Percentiles rank a stretch among this genome's conserved stretches.
Conservation (phyloP, 2,888 invertebrate species). For the Bugula neritina region DNA sequence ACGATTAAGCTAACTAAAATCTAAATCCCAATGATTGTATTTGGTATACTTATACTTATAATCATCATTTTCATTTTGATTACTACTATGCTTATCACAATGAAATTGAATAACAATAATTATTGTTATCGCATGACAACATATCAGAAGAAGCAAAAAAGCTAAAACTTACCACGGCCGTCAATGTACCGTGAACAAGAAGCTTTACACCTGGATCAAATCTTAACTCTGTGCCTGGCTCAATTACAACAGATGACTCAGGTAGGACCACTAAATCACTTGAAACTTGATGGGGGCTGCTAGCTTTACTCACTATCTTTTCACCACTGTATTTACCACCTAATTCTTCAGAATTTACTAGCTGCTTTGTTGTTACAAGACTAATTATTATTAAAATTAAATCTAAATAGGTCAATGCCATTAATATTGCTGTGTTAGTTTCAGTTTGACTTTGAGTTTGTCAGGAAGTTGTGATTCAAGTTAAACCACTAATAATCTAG, state of each 20-base stretch:
- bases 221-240: slow-evolving; percentile 80
- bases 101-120: too few species aligned
- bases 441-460: too few species aligned
- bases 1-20: too few species aligned
- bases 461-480: too few species aligned
- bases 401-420: slow-evolving; percentile 5
- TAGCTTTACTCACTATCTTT: slow-evolving; percentile 6
- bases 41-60: too few species aligned
- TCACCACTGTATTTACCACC: slow-evolving; percentile 27
- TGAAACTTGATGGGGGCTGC: slow-evolving; percentile 32
- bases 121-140: too few species aligned
- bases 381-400: background rate
- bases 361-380: background rate
- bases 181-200: slow-evolving; percentile 80
- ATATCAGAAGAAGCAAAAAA: too few species aligned
- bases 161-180: slow-evolving; percentile 79
- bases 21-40: too few species aligned
- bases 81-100: too few species aligned
- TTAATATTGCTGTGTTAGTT: too few species aligned
- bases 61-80: too few species aligned
- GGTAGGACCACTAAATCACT: slow-evolving; percentile 70
- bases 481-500: too few species aligned
- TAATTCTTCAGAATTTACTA: background rate
- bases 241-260: slow-evolving; percentile 74
- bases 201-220: slow-evolving; percentile 90